phyloP scores from a whole-genome alignment of 2,888 invertebrate species.

The Acanthococcus lagerstroemiae region DNA sequence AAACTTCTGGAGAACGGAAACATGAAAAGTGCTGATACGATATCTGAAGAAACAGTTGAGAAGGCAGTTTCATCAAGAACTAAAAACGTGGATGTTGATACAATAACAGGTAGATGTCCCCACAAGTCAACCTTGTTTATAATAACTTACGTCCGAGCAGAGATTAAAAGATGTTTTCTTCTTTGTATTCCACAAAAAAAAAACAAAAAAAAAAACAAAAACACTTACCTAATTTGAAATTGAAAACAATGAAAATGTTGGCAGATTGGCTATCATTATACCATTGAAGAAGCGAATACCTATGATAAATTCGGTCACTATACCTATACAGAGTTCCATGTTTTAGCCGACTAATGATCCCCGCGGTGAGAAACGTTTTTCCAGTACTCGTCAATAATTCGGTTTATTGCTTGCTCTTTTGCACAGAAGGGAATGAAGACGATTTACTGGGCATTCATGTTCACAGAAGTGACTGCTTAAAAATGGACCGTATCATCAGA shows the following conservation, averaged over 20 bases:
- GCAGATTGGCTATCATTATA: too few species aligned
- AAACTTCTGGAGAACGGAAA: not conserved
- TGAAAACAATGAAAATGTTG: too few species aligned
- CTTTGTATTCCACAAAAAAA: not conserved
- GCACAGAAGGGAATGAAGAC: constrained; percentile 15
- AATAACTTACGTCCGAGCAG: not conserved
- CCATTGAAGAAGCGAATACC: too few species aligned
- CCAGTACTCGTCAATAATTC: too few species aligned
- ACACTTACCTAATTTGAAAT: too few species aligned
- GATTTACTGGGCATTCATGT: constrained; percentile 40
- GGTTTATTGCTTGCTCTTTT: not conserved
- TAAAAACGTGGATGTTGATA: not conserved
- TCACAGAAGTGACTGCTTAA: constrained; percentile 51
- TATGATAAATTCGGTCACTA: too few species aligned
- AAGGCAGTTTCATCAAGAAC: not conserved
- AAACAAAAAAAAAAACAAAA: too few species aligned
- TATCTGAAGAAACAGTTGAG: not conserved
- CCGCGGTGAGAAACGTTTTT: too few species aligned
- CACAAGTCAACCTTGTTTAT: too few species aligned
- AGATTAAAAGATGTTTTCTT: not conserved
- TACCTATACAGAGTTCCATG: too few species aligned
- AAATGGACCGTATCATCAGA: constrained; percentile 48
- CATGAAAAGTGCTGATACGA: not conserved
- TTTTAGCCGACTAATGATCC: too few species aligned
- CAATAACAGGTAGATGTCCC: too few species aligned